These are phyloP conservation scores for Tachysurus vachellii DNA, from an alignment of 2,113 vertebrate genomes.

Conservation along the genomic window DNA sequence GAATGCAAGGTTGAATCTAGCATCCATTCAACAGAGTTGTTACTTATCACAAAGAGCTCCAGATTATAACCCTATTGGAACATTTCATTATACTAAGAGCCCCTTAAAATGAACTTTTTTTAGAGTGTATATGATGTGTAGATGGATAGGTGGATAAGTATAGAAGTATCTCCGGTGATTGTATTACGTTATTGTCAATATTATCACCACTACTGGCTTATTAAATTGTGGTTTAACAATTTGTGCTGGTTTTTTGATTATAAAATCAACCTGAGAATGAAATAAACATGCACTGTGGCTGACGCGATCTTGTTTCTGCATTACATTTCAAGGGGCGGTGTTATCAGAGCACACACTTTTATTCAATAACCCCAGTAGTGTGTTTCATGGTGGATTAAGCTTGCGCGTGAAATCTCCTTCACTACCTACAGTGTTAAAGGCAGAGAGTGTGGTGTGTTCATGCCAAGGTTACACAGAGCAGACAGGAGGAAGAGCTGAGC, in stretches of 20 bases:
- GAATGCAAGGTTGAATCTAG: background rate
- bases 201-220: background rate
- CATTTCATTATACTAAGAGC: background rate
- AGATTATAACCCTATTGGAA: background rate
- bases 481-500: slow-evolving; percentile 10
- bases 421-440: slow-evolving; percentile 8
- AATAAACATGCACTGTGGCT: background rate
- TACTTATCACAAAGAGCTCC: background rate
- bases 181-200: background rate
- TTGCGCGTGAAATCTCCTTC: slow-evolving; percentile 14
- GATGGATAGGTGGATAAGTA: background rate
- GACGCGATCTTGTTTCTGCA: background rate
- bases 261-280: background rate
- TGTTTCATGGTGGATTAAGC: slow-evolving; percentile 12
- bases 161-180: background rate
- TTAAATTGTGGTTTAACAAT: background rate
- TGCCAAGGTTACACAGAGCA: background rate
- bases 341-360: background rate
- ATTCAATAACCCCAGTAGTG: background rate
- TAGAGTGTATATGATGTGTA: background rate
- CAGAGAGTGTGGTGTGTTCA: slow-evolving; percentile 37
- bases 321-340: background rate
- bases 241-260: background rate
- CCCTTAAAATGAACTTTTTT: background rate
- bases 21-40: background rate